Base-by-base conservation (phyloP, 2,113 vertebrate genomes). In the Oreochromis tanganicae region DNA sequence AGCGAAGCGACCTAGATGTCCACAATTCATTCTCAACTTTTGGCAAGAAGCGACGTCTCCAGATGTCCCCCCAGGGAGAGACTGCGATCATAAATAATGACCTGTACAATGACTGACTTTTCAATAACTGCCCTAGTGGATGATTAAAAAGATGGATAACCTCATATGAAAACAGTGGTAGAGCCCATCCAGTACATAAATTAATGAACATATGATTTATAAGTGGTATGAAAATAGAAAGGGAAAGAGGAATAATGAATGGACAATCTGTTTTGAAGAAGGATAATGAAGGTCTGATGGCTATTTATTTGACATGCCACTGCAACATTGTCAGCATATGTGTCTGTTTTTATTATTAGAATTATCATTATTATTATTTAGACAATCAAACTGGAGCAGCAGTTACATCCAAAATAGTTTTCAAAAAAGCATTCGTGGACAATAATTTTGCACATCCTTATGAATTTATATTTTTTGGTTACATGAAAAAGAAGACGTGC, bases 11-110 rank as follows among this genome's bases (percentile, higher is more conserved):
- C 66, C 89, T 95, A 38, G 97, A 98, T 29, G 97, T 96, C 90
- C 97, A 97, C 93, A 98, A 98, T 94, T 96, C 97, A 81, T 98
- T 98, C 94, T 98, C 98, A 78, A 98, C 98, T 71, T 98, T 98
- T 86, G 98, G 98, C 80, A 98, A 98, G 94, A 98, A 96, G 90
- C 96, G 97, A 55, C 97, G 97, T 86, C 97, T 97, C 88, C 95
- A 96, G 91, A 97, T 97, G 52, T 96, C 97, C 54, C 96, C 97
- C 63, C 95, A 96, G 48, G 97, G 97, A 46, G 96, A 96, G 21
- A 92, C 96, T 80, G 96, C 96, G 2, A 94, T 98, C 50, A 98
- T 98, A 95, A 98, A 97, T 95, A 98, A 98, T 0, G 97, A 98
- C 91, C 91, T 98, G 82, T 97, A 96, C 85, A 97, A 97, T 80